phyloP scores from a whole-genome alignment of 2,113 vertebrate genomes.

The Rhipidura dahli region DNA sequence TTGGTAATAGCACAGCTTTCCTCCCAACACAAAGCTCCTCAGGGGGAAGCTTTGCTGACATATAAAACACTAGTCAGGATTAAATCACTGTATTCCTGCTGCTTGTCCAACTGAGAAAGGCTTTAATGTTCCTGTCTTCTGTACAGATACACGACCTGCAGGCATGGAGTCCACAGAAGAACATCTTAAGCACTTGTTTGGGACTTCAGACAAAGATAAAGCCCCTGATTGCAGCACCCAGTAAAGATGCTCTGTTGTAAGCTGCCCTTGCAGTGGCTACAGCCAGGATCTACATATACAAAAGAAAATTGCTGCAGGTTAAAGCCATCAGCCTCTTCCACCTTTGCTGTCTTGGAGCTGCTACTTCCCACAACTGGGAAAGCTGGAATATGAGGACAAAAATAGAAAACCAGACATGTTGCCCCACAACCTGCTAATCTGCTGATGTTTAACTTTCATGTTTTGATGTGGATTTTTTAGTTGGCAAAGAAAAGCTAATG shows the following conservation, averaged over 20 bases:
- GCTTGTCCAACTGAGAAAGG: not conserved
- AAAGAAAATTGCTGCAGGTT: not conserved
- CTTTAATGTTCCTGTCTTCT: not conserved
- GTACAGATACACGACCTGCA: not conserved
- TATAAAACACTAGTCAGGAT: not conserved
- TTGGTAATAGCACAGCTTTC: not conserved
- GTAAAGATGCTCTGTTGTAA: not conserved
- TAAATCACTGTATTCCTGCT: not conserved
- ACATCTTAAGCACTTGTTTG: not conserved
- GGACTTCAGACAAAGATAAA: not conserved
- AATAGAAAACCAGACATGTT: not conserved
- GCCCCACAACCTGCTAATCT: not conserved
- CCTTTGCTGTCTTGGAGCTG: not conserved
- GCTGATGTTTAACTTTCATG: not conserved
- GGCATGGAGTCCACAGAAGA: not conserved
- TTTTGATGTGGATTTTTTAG: not conserved
- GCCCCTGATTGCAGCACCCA: conserved; percentile 45
- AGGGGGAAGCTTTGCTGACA: not conserved
- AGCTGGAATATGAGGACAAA: not conserved
- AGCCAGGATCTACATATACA: not conserved
- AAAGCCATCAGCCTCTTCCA: not conserved
- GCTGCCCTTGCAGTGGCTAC: not conserved
- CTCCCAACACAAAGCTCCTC: not conserved
- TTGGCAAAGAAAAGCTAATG: not conserved
- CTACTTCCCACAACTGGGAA: not conserved